These are phyloP conservation scores for Sardinella longiceps DNA, from an alignment of 2,797 vertebrate species.

Conservation along the genomic window DNA sequence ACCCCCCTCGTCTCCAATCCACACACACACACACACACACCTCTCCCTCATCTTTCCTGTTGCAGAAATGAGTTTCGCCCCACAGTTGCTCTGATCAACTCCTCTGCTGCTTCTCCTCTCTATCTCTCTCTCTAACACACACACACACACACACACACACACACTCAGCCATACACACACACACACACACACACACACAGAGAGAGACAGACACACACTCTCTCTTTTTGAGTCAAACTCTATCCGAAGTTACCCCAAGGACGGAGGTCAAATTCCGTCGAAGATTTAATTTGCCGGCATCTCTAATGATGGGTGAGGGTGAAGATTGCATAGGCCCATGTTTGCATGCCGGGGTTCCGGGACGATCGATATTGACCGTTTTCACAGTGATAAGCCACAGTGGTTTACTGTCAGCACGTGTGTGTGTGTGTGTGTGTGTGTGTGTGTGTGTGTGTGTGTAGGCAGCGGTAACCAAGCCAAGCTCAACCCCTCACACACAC, in stretches of 20 bases:
- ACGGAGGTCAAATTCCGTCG: constrained; percentile 37
- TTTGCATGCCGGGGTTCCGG: not conserved
- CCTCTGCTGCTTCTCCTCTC: not conserved
- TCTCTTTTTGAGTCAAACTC: not conserved
- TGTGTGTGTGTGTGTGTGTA: too few relatives aligned
- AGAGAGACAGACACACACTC: too few relatives aligned
- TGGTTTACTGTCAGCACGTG: constrained; percentile 31
- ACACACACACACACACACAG: too few relatives aligned
- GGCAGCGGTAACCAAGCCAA: not conserved
- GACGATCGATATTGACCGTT: constrained; percentile 37
- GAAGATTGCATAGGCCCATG: constrained; percentile 29
- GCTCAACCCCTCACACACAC: not conserved
- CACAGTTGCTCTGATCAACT: not conserved
- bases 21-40: not conserved
- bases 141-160: too few relatives aligned
- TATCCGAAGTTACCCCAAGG: constrained; percentile 21
- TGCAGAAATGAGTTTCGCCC: not conserved
- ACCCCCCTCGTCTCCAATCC: not conserved
- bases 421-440: too few relatives aligned
- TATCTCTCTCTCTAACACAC: not conserved
- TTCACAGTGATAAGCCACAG: constrained; percentile 27
- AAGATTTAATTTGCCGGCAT: constrained; percentile 34
- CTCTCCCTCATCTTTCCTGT: not conserved
- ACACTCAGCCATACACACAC: not conserved
- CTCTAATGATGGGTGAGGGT: constrained; percentile 35